Evolutionary conservation across 1,140 invertebrate genomes (phyloP), one percentile per base, ranked within the genome.

Genomic region (Stegodyphus dumicola): DNA sequence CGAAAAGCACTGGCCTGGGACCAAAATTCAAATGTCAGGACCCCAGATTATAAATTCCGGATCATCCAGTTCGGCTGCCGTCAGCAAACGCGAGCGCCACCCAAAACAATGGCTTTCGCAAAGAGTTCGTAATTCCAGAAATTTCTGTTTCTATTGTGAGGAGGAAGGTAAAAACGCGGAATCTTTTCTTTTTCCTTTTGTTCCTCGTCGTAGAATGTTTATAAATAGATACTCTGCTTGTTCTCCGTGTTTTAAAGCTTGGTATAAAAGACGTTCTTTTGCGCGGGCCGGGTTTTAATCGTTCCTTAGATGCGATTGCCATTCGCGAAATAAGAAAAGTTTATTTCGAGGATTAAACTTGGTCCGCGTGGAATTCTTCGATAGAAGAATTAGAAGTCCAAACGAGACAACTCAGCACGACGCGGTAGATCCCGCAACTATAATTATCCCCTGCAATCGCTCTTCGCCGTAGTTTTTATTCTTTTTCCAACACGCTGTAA

Each of bases 11-110:
- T 81, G 78, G 78, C 78, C 78, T 49, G 51, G 78, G 54, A 81
- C 78, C 78, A 81, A 81, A 73, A 81, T 81, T 73, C 78, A 81
- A 81, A 81, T 81, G 78, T 81, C 78, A 81, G 56, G 67, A 71
- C 69, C 78, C 56, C 48, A 53, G 78, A 81, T 81, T 81, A 81
- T 81, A 81, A 81, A 81, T 81, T 81, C 78, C 70, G 54, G 69
- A 64, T 73, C 52, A 71, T n/a, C 53, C 69, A 17, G 17, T 17
- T 67, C 17, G 9, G 2, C 65, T 67, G 65, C 17, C 65, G 65
- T 67, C 65, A 67, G 65, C 65, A 67, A 18, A 67, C 2, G n/a
- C 56, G 56, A 60, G 56, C n/a, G 65, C 11, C 65, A 15, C n/a
- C 65, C 65, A 67, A 60, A 73, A 81, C 78, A 81, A 81, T 81